Evolutionary conservation across 92 coral and sea anemone genomes (phyloP).

Genomic region (Epizoanthus illoricatus): DNA sequence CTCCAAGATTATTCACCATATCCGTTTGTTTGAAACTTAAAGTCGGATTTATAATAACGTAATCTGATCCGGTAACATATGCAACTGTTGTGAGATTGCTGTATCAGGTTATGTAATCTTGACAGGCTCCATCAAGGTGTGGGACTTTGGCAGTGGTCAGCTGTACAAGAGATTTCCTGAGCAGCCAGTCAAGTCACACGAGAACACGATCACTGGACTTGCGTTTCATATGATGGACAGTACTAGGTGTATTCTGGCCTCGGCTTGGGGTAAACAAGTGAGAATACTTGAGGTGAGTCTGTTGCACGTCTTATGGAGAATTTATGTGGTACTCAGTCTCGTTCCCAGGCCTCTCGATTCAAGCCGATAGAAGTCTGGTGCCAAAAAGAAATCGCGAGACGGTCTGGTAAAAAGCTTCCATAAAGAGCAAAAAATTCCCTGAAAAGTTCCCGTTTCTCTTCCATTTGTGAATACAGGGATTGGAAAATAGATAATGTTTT

Average conservation of each 20-base stretch:
- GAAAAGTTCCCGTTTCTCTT: too few species aligned
- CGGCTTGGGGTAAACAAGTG: conserved; percentile 88
- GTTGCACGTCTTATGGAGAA: neutral
- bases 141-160: conserved; percentile 99
- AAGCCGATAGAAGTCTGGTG: too few species aligned
- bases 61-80: neutral
- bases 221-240: conserved; percentile 68
- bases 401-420: too few species aligned
- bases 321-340: neutral
- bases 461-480: too few species aligned
- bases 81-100: neutral
- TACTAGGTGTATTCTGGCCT: conserved; percentile 79
- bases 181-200: conserved; percentile 57
- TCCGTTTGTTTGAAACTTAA: too few species aligned
- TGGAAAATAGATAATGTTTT: too few species aligned
- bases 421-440: too few species aligned
- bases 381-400: too few species aligned
- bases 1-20: too few species aligned
- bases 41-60: neutral
- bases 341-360: too few species aligned
- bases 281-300: conserved; percentile 73
- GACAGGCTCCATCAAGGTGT: conserved; percentile 89
- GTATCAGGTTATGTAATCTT: neutral
- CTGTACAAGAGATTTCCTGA: conserved; percentile 87
- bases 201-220: conserved; percentile 82